phyloP scores from a whole-genome alignment of 2,797 vertebrate genomes.

The Kryptopterus vitreolus region DNA sequence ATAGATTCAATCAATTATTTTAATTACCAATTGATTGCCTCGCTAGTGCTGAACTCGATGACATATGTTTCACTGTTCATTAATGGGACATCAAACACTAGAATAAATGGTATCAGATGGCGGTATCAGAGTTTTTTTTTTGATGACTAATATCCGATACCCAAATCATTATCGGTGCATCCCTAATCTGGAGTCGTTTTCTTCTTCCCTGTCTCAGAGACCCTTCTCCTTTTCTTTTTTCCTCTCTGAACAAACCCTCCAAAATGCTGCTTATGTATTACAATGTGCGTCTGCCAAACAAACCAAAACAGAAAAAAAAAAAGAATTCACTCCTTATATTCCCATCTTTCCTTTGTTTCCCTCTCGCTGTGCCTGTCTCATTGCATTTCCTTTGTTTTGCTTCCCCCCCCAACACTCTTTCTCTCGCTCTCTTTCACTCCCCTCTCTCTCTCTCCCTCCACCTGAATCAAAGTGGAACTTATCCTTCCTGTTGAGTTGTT shows the following conservation, averaged over 20 bases:
- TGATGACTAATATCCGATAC: not conserved
- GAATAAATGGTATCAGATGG: not conserved
- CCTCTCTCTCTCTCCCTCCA: slow-evolving; percentile 62
- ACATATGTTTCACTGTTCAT: not conserved
- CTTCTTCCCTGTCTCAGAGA: slow-evolving; percentile 52
- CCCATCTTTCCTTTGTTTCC: slow-evolving; percentile 39
- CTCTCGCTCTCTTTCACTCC: slow-evolving; percentile 54
- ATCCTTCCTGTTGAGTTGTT: slow-evolving; percentile 92
- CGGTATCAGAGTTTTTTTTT: not conserved
- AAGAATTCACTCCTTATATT: slow-evolving; percentile 41
- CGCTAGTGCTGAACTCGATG: not conserved
- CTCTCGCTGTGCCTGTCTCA: slow-evolving; percentile 39
- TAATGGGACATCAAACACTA: not conserved
- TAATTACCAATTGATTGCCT: not conserved
- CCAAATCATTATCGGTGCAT: not conserved
- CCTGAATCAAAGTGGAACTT: slow-evolving; percentile 87
- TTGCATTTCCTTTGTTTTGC: slow-evolving; percentile 28
- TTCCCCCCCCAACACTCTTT: slow-evolving; percentile 48
- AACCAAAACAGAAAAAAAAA: not conserved
- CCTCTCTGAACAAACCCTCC: slow-evolving; percentile 47
- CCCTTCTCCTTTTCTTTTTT: slow-evolving; percentile 65
- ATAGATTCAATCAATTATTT: not conserved
- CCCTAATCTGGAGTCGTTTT: slow-evolving; percentile 55
- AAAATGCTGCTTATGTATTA: slow-evolving; percentile 44
- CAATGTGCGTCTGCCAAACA: slow-evolving; percentile 44